Evolutionary conservation across 2,888 invertebrate species (phyloP).

Genomic region (Calliscelio sp.): DNA sequence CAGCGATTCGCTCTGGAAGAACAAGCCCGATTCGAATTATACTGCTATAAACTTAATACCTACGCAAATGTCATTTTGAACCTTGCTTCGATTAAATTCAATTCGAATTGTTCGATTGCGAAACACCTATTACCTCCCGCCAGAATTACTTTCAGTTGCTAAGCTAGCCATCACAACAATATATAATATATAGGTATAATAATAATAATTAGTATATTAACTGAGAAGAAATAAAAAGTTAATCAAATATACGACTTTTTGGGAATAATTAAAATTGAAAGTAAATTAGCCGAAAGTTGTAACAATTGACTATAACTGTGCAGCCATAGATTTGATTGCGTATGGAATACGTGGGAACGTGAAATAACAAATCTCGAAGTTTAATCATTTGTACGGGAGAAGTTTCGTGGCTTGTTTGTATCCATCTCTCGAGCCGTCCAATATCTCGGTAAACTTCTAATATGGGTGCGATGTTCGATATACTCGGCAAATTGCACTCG

Average conservation of each 20-base stretch:
- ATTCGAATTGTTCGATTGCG: conserved; percentile 26
- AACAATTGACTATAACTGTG: conserved; percentile 24
- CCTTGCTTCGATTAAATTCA: conserved; percentile 29
- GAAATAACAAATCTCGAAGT: conserved; percentile 65
- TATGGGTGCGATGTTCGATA: conserved; percentile 82
- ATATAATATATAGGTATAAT: no score
- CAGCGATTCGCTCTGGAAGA: conserved; percentile 64
- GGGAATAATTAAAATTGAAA: not conserved
- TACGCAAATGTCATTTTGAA: conserved; percentile 50
- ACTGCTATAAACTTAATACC: conserved; percentile 44
- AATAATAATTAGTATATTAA: no score
- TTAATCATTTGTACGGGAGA: conserved; percentile 66
- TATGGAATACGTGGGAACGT: conserved; percentile 41
- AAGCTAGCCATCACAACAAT: no score
- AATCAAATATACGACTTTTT: no score
- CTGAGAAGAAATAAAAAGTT: no score
- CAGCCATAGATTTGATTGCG: conserved; percentile 53
- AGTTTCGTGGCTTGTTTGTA: conserved; percentile 76
- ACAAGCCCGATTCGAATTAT: conserved; percentile 51
- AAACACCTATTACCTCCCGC: no score
- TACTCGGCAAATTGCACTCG: conserved; percentile 84
- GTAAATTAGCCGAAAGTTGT: conserved; percentile 28
- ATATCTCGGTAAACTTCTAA: conserved; percentile 84
- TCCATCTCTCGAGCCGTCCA: conserved; percentile 80
- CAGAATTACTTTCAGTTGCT: no score